These are phyloP conservation scores for Autographa pulchrina DNA, from an alignment of 2,888 invertebrate species.

Conservation along the genomic window DNA sequence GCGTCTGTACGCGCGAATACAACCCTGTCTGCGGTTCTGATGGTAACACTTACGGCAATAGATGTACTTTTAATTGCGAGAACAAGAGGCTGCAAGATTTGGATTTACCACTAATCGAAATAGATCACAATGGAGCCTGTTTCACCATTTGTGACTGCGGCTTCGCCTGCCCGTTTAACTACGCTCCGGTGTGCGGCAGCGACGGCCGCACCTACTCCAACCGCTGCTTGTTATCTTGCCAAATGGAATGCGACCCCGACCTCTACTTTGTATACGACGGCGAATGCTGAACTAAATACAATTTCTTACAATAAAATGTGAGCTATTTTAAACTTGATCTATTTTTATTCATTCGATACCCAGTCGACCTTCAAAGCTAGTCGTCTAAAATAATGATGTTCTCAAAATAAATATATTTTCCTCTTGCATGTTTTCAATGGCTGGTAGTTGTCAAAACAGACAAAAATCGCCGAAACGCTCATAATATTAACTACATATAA, in stretches of 20 bases:
- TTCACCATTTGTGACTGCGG: conserved; percentile 18
- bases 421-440: too few species aligned
- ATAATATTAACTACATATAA: too few species aligned
- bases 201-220: conserved; percentile 65
- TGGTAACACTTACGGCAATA: conserved; percentile 59
- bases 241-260: conserved; percentile 49
- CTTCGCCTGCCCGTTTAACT: conserved; percentile 45
- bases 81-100: conserved; percentile 46
- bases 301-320: conserved; percentile 14
- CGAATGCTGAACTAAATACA: conserved; percentile 37
- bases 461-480: too few species aligned
- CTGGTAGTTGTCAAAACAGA: too few species aligned
- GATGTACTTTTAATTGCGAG: conserved; percentile 62
- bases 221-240: conserved; percentile 62
- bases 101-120: conserved; percentile 14
- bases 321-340: conserved; percentile 27
- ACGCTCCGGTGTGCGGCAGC: conserved; percentile 64
- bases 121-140: conserved; percentile 23
- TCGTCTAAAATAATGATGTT: too few species aligned
- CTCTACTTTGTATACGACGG: conserved; percentile 27
- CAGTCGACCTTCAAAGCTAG: not conserved
- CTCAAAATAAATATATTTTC: too few species aligned
- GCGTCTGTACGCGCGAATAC: conserved; percentile 48
- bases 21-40: conserved; percentile 66
- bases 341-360: conserved; percentile 18